Evolutionary conservation across 37 sponge, comb jelly and placozoan genomes (phyloP), one percentile per base, ranked within the genome.

Genomic region (Ianthella basta): DNA sequence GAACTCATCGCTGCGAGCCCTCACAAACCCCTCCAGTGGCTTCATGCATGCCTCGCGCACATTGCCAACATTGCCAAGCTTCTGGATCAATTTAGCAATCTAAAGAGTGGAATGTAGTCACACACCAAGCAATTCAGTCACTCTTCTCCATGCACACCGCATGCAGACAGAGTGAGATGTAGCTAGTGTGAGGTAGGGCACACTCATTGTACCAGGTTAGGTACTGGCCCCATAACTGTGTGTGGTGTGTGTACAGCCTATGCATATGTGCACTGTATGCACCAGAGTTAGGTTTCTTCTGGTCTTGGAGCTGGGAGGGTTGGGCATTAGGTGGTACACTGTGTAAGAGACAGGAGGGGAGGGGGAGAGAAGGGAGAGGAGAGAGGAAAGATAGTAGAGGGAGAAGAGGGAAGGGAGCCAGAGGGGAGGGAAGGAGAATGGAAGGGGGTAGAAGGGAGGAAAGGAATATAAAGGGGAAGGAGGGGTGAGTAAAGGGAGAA

Each of bases 71-170:
- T 91, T 94, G 34, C 91, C 91, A 40, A 94, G 61, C 66, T 91
- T 94, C 88, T 94, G 94, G 56, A 94, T 86, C 70, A 91, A 41
- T 64, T 94, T 94, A 41, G 87, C 91, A 83, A 94, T 73, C 94
- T 75, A 41, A 29, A 69, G 70, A 18, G 63, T 5, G 4, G 27
- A 61, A 44, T 8, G 50, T 44, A 44, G 6, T 44, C 8, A 44
- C 8, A 8, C 50, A 44, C 50, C 8, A 44, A n/a, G n/a, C n/a
- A n/a, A n/a, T n/a, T n/a, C n/a, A n/a, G n/a, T n/a, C n/a, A n/a
- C n/a, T n/a, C n/a, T n/a, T n/a, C n/a, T n/a, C n/a, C n/a, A n/a
- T n/a, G n/a, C n/a, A n/a, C n/a, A n/a, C n/a, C n/a, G n/a, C n/a
- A n/a, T n/a, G n/a, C n/a, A n/a, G n/a, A n/a, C n/a, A n/a, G n/a